phyloP scores from a whole-genome alignment of 2,888 invertebrate species.

The Nomada hirtipes region DNA sequence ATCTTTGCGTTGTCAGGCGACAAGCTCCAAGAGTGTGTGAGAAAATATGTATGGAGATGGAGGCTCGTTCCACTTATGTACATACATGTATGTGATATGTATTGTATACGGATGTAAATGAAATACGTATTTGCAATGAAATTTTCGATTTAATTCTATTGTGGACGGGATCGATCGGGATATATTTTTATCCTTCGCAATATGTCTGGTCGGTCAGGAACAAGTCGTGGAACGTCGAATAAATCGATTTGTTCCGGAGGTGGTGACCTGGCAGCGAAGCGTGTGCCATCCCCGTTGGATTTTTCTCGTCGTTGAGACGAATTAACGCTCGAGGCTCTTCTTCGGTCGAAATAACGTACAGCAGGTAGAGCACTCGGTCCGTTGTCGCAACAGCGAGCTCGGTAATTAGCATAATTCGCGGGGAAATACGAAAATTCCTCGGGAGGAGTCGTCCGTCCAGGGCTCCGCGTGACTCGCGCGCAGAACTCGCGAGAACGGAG shows the following conservation, averaged over 20 bases:
- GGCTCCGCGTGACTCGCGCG: constrained; percentile 44
- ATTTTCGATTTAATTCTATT: not conserved
- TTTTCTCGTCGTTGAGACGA: constrained; percentile 39
- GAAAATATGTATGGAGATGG: not conserved
- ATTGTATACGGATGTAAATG: too few relatives aligned
- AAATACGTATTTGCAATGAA: too few relatives aligned
- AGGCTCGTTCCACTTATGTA: not conserved
- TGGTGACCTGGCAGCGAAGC: constrained; percentile 21
- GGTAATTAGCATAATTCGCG: constrained; percentile 72
- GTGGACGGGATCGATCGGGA: constrained; percentile 17
- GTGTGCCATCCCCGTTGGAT: constrained; percentile 8
- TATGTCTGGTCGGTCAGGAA: constrained; percentile 11
- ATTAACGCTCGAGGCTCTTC: constrained; percentile 60
- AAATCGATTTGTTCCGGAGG: constrained; percentile 67
- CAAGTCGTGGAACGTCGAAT: constrained; percentile 50
- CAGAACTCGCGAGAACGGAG: constrained; percentile 45
- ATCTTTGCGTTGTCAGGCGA: too few relatives aligned
- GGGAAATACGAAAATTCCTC: constrained; percentile 58
- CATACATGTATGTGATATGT: too few relatives aligned
- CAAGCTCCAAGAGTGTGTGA: too few relatives aligned
- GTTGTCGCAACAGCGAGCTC: constrained; percentile 41
- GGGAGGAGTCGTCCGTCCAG: constrained; percentile 25
- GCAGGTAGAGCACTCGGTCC: constrained; percentile 51
- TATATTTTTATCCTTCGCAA: constrained; percentile 17
- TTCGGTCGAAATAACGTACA: constrained; percentile 59